phyloP scores from a whole-genome alignment of 2,797 vertebrate genomes.

The Sebastes nivosus region DNA sequence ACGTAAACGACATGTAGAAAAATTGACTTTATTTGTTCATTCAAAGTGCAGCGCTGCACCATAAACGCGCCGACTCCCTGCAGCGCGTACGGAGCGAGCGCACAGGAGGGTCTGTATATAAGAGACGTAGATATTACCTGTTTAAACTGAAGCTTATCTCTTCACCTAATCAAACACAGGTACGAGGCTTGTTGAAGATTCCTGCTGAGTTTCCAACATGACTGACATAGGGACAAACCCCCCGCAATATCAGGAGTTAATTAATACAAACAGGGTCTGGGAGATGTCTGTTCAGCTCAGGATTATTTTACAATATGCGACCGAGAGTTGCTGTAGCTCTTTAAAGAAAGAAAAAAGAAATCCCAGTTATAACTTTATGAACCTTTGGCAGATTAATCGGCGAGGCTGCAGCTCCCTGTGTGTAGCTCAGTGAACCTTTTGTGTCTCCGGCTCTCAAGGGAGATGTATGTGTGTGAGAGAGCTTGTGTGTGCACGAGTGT shows the following conservation, averaged over 20 bases:
- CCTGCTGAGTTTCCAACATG: conserved; percentile 77
- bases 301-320: conserved; percentile 84
- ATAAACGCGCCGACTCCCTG: conserved; percentile 58
- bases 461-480: conserved; percentile 51
- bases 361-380: conserved; percentile 78
- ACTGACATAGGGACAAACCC: conserved; percentile 81
- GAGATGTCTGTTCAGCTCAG: conserved; percentile 73
- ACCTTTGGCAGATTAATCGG: conserved; percentile 80
- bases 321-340: conserved; percentile 60
- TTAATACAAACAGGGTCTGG: conserved; percentile 82
- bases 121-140: conserved; percentile 70
- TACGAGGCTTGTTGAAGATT: conserved; percentile 69
- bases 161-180: conserved; percentile 75
- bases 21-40: conserved; percentile 51
- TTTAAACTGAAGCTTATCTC: conserved; percentile 74
- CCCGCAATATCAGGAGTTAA: conserved; percentile 80
- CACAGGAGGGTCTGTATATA: conserved; percentile 56
- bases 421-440: conserved; percentile 72
- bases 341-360: conserved; percentile 40
- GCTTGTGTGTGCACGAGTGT: conserved; percentile 46
- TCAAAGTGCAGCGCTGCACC: conserved; percentile 28
- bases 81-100: conserved; percentile 52
- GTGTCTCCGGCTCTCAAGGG: conserved; percentile 63
- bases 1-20: conserved; percentile 9
- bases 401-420: conserved; percentile 62